Percentiles rank a stretch among this genome's conserved stretches.
Conservation (phyloP, 2,888 invertebrate species). For the Hemaris fuciformis region DNA sequence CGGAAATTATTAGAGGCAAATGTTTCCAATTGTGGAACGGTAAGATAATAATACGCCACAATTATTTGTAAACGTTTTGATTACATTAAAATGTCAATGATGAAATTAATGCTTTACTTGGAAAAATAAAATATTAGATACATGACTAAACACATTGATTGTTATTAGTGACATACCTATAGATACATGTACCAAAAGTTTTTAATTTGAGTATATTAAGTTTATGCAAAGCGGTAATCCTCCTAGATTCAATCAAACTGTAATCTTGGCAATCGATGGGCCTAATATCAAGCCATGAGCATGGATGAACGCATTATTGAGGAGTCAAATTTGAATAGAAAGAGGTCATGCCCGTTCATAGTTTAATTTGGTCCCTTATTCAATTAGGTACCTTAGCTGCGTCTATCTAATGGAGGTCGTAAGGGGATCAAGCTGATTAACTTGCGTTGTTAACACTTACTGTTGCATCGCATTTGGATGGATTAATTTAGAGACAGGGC, state of each 20-base stretch:
- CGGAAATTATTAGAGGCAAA: constrained; percentile 71
- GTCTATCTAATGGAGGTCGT: constrained; percentile 72
- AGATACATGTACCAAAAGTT: background rate
- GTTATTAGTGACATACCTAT: too few species aligned
- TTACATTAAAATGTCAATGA: background rate
- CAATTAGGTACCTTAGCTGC: constrained; percentile 73
- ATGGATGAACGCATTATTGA: constrained; percentile 48
- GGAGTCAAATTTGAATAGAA: constrained; percentile 76
- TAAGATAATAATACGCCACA: constrained; percentile 17
- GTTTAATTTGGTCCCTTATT: constrained; percentile 77
- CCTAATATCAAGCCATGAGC: constrained; percentile 50
- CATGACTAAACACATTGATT: too few species aligned
- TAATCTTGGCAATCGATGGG: constrained; percentile 55
- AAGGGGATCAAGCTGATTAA: constrained; percentile 75
- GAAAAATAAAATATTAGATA: too few species aligned
- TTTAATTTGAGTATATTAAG: constrained; percentile 9
- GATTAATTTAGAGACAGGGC: constrained; percentile 40
- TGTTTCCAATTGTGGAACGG: constrained; percentile 57
- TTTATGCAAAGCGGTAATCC: constrained; percentile 25
- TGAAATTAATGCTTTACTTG: too few species aligned
- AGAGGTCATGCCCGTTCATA: constrained; percentile 68
- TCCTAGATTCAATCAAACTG: constrained; percentile 50
- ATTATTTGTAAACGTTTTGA: constrained; percentile 19
- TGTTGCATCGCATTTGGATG: constrained; percentile 41
- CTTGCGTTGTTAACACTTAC: constrained; percentile 68